Conservation (phyloP, 2,888 invertebrate species). For the Strigamia maritima region DNA sequence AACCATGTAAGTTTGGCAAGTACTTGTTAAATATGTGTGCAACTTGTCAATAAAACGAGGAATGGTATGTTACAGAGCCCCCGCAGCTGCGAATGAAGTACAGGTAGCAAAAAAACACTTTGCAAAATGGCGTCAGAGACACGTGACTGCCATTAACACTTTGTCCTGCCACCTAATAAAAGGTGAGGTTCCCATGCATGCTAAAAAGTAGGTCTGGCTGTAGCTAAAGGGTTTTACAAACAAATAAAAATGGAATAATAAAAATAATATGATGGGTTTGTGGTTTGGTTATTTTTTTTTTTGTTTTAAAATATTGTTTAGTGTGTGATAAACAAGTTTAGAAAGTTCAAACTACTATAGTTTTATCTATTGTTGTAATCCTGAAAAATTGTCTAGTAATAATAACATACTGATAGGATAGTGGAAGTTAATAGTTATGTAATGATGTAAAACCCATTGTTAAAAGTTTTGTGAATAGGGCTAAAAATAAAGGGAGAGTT, state of each 20-base stretch:
- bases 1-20: neutral
- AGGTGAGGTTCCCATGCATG: slow-evolving; percentile 1
- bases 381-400: neutral
- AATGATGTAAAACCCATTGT: no score
- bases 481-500: no score
- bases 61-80: neutral
- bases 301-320: neutral
- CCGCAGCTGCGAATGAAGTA: neutral
- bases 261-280: no score
- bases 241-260: neutral
- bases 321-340: neutral
- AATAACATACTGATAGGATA: no score
- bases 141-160: neutral
- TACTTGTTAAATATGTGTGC: slow-evolving; percentile 9
- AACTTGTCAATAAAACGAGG: slow-evolving; percentile 22
- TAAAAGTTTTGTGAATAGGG: no score
- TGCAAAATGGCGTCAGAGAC: neutral
- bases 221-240: neutral
- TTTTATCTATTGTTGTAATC: neutral
- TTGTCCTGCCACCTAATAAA: neutral
- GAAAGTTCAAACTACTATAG: neutral
- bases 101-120: neutral
- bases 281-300: neutral
- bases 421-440: no score
- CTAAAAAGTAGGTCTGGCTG: neutral